These are phyloP conservation scores for Phymanthus crucifer DNA, from an alignment of 92 coral and sea anemone species.

Conservation along the genomic window DNA sequence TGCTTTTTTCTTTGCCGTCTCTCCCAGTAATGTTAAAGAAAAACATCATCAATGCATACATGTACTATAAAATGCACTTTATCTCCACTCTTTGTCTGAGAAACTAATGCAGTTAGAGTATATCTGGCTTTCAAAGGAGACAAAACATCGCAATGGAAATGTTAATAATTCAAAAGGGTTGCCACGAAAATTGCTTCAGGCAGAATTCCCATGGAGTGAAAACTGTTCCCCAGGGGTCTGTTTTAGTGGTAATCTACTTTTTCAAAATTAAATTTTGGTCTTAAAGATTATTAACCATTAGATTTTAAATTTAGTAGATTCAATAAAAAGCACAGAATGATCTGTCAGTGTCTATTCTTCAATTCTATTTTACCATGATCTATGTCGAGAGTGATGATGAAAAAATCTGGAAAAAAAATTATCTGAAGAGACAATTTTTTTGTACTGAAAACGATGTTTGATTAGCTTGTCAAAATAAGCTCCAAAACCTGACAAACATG, in stretches of 20 bases:
- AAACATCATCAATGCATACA: neutral
- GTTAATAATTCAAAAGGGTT: constrained; percentile 20
- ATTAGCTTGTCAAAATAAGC: neutral
- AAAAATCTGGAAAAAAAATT: neutral
- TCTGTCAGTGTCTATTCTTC: neutral
- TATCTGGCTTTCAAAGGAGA: constrained; percentile 1
- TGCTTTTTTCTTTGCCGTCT: neutral
- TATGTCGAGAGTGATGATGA: neutral
- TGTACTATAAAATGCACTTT: neutral
- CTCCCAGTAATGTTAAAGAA: neutral
- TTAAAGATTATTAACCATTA: constrained; percentile 9
- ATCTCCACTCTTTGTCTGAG: neutral
- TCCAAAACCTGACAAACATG: neutral
- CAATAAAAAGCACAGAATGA: neutral
- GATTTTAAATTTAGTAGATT: constrained; percentile 4
- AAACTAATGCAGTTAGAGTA: constrained; percentile 1
- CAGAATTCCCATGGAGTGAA: constrained; percentile 17
- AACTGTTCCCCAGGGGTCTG: constrained; percentile 17
- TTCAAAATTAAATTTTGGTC: constrained; percentile 18
- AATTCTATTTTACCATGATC: neutral
- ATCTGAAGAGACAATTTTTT: neutral
- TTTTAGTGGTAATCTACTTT: constrained; percentile 23
- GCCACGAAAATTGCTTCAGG: constrained; percentile 30
- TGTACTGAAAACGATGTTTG: neutral
- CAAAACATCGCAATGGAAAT: neutral